Evolutionary conservation across 1,140 invertebrate species (phyloP).

Genomic region (Penaeus indicus): DNA sequence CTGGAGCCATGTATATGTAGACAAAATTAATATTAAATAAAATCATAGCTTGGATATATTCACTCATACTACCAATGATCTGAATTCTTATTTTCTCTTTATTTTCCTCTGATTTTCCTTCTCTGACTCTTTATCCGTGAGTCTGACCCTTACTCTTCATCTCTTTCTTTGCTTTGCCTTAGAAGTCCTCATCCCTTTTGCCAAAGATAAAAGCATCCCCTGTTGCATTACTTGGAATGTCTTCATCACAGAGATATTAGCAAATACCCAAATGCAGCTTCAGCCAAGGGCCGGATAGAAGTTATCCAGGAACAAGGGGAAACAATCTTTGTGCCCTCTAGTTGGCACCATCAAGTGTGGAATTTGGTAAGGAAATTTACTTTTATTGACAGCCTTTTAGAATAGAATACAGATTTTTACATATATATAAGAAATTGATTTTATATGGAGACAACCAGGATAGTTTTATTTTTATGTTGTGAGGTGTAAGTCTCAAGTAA

Average conservation of each 20-base stretch:
- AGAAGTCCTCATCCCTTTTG: conserved; percentile 68
- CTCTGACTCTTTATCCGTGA: too few species aligned
- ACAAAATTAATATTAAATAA: too few species aligned
- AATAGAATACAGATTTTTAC: neutral
- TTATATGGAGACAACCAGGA: neutral
- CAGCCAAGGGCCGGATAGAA: conserved; percentile 72
- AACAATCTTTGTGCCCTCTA: conserved; percentile 95
- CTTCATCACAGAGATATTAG: neutral
- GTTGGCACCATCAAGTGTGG: conserved; percentile 96
- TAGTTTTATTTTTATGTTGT: neutral
- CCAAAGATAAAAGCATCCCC: neutral
- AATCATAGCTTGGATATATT: too few species aligned
- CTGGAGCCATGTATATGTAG: too few species aligned
- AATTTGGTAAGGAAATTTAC: conserved; percentile 79
- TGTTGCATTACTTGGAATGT: neutral
- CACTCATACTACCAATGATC: too few species aligned
- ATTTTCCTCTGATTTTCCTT: too few species aligned
- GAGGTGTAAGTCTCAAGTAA: neutral
- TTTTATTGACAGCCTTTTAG: conserved; percentile 26
- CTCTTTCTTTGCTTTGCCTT: too few species aligned
- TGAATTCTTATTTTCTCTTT: too few species aligned
- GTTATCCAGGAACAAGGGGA: conserved; percentile 91
- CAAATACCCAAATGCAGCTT: conserved; percentile 52
- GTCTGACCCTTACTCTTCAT: too few species aligned
- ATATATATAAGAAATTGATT: neutral